Conservation (phyloP, 35 echinoderm and acorn worm genomes). For the Apostichopus japonicus region DNA sequence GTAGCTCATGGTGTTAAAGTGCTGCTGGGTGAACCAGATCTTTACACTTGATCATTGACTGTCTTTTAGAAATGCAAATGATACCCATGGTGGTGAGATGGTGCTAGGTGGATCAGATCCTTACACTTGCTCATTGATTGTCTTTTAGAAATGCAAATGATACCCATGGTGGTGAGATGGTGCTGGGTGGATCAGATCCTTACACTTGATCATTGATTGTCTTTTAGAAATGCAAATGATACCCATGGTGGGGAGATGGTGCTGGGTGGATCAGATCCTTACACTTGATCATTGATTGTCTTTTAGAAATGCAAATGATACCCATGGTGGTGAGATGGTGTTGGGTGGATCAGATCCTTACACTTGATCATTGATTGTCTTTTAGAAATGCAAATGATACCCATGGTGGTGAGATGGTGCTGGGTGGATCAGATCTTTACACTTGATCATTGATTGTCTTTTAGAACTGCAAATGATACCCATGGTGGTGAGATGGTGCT, state of each 20-base stretch:
- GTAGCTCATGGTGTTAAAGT: conserved; percentile 51
- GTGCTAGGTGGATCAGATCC: not conserved
- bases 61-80: too few species aligned
- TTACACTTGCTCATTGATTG: not conserved
- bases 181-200: conserved; percentile 76
- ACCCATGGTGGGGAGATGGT: not conserved
- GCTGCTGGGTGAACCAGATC: conserved; percentile 68
- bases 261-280: conserved; percentile 70
- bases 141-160: conserved; percentile 1
- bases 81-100: too few species aligned
- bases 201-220: not conserved
- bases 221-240: too few species aligned
- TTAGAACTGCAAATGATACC: conserved; percentile 59
- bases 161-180: conserved; percentile 63
- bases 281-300: too few species aligned
- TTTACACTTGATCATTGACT: not conserved
- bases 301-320: too few species aligned
- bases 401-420: not conserved
- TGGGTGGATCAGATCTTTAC: not conserved
- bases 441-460: not conserved
- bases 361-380: too few species aligned
- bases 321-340: too few species aligned
- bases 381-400: too few species aligned
- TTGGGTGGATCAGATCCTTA: not conserved
- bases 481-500: conserved; percentile 68